Conservation (phyloP, 1,140 invertebrate genomes). For the Cherax destructor region DNA sequence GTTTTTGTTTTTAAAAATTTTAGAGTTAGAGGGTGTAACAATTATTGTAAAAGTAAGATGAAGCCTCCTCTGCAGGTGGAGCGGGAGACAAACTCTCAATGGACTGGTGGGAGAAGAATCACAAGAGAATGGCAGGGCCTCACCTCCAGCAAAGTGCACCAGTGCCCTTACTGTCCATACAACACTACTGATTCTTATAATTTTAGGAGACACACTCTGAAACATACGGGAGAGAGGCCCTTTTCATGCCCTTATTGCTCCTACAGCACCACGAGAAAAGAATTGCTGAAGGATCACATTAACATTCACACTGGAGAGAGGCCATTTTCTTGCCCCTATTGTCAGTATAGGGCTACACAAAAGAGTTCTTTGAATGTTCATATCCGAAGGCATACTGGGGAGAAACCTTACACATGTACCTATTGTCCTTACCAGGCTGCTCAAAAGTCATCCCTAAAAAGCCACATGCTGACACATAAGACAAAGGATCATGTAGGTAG, state of each 20-base stretch:
- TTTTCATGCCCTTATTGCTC: conserved; percentile 41
- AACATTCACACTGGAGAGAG: conserved; percentile 62
- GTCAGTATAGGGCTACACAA: conserved; percentile 45
- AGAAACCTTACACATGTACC: conserved; percentile 29
- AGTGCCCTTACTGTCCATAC: conserved; percentile 10
- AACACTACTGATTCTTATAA: background rate
- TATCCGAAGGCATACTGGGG: conserved; percentile 37
- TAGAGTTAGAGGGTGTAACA: background rate
- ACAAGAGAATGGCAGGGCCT: conserved; percentile 29
- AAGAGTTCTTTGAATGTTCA: conserved; percentile 44
- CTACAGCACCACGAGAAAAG: conserved; percentile 27
- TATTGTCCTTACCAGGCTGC: conserved; percentile 41
- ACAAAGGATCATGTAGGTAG: background rate
- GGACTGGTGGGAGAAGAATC: conserved; percentile 10
- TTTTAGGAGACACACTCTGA: conserved; percentile 6
- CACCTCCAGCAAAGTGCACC: conserved; percentile 5
- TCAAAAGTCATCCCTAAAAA: conserved; percentile 33
- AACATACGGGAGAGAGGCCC: conserved; percentile 23
- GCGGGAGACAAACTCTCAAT: conserved; percentile 18
- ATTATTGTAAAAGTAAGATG: conserved; percentile 22
- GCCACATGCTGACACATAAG: conserved; percentile 18
- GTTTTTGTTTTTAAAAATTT: background rate
- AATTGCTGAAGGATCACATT: conserved; percentile 40
- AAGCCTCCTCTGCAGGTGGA: conserved; percentile 50
- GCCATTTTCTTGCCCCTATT: conserved; percentile 61